phyloP scores from a whole-genome alignment of 2,888 invertebrate species.

The Melipona beecheii region DNA sequence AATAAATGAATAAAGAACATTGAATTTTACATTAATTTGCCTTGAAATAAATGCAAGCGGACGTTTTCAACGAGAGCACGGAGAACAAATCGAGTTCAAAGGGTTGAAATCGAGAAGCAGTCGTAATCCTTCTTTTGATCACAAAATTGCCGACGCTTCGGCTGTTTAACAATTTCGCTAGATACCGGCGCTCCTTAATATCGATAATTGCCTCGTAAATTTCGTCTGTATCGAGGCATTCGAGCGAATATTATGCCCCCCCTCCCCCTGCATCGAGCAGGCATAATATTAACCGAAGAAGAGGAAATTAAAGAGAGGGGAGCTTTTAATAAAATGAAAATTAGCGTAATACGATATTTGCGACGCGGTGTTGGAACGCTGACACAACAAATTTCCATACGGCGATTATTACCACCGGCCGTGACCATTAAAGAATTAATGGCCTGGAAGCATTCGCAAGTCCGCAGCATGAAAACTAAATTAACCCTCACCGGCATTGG shows the following conservation, averaged over 20 bases:
- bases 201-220: background rate
- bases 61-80: no score
- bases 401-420: conserved; percentile 27
- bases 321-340: conserved; percentile 8
- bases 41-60: no score
- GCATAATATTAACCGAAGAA: background rate
- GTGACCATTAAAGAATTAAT: conserved; percentile 43
- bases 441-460: conserved; percentile 29
- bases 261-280: background rate
- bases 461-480: conserved; percentile 42
- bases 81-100: no score
- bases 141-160: background rate
- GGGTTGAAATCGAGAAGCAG: no score
- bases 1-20: no score
- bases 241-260: no score
- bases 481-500: conserved; percentile 16
- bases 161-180: background rate
- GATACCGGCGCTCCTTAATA: background rate
- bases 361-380: conserved; percentile 3
- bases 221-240: background rate
- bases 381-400: conserved; percentile 32
- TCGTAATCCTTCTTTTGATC: background rate
- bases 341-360: conserved; percentile 8
- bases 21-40: no score
- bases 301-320: background rate